Conservation (phyloP, 2,888 invertebrate species). For the Lasius platythorax region DNA sequence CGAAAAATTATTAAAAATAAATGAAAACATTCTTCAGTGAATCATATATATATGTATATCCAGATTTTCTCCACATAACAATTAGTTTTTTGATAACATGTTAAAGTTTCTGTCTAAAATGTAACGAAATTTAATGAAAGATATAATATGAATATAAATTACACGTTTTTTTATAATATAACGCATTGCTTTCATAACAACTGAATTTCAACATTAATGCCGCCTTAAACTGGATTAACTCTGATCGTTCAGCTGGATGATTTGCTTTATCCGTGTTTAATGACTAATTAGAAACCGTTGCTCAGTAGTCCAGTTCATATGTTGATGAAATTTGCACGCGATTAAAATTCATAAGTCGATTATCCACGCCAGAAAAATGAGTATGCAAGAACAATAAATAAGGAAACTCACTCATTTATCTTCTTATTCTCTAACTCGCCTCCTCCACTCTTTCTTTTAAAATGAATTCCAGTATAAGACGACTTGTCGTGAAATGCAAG, state of each 20-base stretch:
- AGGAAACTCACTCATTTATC: neutral
- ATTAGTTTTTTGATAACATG: neutral
- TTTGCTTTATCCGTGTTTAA: constrained; percentile 25
- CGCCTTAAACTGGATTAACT: constrained; percentile 20
- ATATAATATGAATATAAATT: neutral
- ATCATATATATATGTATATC: neutral
- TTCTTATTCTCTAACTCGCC: neutral
- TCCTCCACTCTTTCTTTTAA: neutral
- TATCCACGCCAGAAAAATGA: neutral
- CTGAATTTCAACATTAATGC: constrained; percentile 6
- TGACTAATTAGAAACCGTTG: constrained; percentile 43
- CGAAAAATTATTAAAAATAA: neutral
- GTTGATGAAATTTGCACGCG: constrained; percentile 4
- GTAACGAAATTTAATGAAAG: neutral
- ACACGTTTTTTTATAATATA: neutral
- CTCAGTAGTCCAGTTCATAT: constrained; percentile 12
- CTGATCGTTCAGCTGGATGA: neutral
- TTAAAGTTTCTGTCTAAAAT: neutral
- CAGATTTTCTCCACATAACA: neutral
- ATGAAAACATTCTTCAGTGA: neutral
- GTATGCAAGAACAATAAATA: constrained; percentile 24
- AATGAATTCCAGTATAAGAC: constrained; percentile 13
- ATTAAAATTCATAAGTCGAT: constrained; percentile 45
- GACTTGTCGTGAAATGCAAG: constrained; percentile 22
- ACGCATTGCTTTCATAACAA: neutral